Evolutionary conservation across 2,113 vertebrate genomes (phyloP), one percentile per base, ranked within the genome.

Genomic region (Urocolius indicus): DNA sequence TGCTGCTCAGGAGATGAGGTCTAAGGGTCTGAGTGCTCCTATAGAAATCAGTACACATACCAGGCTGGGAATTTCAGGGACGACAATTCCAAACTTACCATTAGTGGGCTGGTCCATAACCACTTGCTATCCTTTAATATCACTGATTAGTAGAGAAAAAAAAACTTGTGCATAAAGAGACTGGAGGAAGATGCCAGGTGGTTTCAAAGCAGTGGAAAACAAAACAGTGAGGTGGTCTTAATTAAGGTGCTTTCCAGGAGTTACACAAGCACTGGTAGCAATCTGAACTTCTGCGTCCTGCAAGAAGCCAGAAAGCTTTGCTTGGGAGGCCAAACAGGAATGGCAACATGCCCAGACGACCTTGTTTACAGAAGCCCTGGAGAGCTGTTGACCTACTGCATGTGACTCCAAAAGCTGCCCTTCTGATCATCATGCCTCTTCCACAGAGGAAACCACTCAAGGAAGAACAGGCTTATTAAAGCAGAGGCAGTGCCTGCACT

Each of bases 131-230:
- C n/a, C 18, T 83, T 69, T 59, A 82, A 38, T 9, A 29, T 73
- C 41, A 71, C 23, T 30, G 24, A 59, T 38, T 51, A 3, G 46
- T 22, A 73, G 9, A 45, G 49, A 26, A 34, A 94, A 86, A 41
- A 86, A 41, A 82, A 20, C 4, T 8, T 54, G 14, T 46, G 20
- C 15, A 5, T 36, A 23, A 32, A 32, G 36, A 78, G 41, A 38
- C 45, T 32, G 43, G 19, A 78, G 41, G n/a, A 93, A 76, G 49
- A 32, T 20, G 4, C 41, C 62, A 61, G 23, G 38, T 72, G 54
- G 34, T 82, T 81, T 89, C 76, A 94, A 66, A 58, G 23, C 16
- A 58, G 58, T 93, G n/a, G n/a, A n/a, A n/a, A n/a, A n/a, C 90
- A 55, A 38, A 4, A 69, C 74, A 90, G 55, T 27, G n/a, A 52